Base-by-base conservation (phyloP, 2,113 vertebrate genomes). In the Otus sunia region DNA sequence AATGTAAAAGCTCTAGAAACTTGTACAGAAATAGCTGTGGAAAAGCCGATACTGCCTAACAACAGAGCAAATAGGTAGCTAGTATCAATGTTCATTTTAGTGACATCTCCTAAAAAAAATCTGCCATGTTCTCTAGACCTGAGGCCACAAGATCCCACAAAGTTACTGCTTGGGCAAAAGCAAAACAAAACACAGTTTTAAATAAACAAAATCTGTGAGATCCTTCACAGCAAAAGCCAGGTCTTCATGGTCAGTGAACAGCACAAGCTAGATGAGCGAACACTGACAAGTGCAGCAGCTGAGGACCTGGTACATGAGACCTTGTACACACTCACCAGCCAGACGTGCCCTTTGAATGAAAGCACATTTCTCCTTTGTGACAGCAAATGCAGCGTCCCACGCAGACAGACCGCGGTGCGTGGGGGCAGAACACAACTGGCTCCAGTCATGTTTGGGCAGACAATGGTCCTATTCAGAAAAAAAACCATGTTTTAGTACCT, bases 361-460 rank as follows among this genome's bases (percentile, higher is more conserved):
- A 71, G 13, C 29, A 13, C 4, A 2, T 12, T 53, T 47, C 52
- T 90, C 47, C n/a, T 53, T 39, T 45, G 29, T 15, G 68, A 68
- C 39, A 64, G 43, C 43, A 62, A 67, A 39, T 8, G 13, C 6
- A 17, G 32, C 15, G 39, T 15, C 39, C 32, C 89, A 77, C 0
- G 0, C 36, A 60, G 22, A 12, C 63, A 49, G 43, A 41, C 21
- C 0, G 0, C 0, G 2, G 25, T 13, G 45, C 23, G 37, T 0
- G 0, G 21, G 27, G n/a, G 8, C 8, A 80, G 82, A 83, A 75
- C 1, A 0, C 15, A 60, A 47, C 25, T 6, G 34, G 34, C 3
- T 29, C 11, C 2, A 2, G 7, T 4, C 2, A 0, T 5, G 18
- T n/a, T 52, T 3, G 3, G 5, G 32, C 12, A 20, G 26, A 37